Evolutionary conservation across 1,140 invertebrate genomes (phyloP).

Genomic region (Belonocnema kinseyi): DNA sequence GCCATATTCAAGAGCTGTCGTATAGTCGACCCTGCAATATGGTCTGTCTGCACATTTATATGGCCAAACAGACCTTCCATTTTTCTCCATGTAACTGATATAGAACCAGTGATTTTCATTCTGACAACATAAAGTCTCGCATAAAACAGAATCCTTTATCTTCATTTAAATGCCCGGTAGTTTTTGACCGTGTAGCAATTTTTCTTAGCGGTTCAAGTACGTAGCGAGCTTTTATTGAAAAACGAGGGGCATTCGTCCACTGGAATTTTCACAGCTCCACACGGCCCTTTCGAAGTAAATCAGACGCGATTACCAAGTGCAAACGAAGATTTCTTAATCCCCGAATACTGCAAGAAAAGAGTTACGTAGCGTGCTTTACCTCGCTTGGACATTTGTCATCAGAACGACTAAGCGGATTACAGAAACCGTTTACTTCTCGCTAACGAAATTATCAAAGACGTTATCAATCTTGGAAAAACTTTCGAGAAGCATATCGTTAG

Average conservation of each 20-base stretch:
- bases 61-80: too few species aligned
- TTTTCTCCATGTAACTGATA: too few species aligned
- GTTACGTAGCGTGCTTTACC: slow-evolving; percentile 19
- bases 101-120: background rate
- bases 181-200: background rate
- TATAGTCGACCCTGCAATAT: too few species aligned
- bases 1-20: too few species aligned
- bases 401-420: slow-evolving; percentile 25
- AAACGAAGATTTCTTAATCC: slow-evolving; percentile 31
- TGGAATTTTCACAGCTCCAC: slow-evolving; percentile 26
- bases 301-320: slow-evolving; percentile 19
- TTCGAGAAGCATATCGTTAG: slow-evolving; percentile 15
- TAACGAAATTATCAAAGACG: slow-evolving; percentile 23
- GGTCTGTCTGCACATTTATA: too few species aligned
- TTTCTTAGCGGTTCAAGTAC: slow-evolving; percentile 6
- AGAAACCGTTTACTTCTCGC: slow-evolving; percentile 19
- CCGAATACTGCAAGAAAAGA: slow-evolving; percentile 27
- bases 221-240: slow-evolving; percentile 15
- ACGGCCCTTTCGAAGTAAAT: slow-evolving; percentile 16
- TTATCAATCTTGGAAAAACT: slow-evolving; percentile 28
- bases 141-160: background rate
- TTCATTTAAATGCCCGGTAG: background rate
- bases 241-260: slow-evolving; percentile 25
- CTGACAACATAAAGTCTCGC: background rate
- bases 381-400: slow-evolving; percentile 9